Base-by-base conservation (phyloP, 1,140 invertebrate genomes). In the Aphelenchoides avenae region DNA sequence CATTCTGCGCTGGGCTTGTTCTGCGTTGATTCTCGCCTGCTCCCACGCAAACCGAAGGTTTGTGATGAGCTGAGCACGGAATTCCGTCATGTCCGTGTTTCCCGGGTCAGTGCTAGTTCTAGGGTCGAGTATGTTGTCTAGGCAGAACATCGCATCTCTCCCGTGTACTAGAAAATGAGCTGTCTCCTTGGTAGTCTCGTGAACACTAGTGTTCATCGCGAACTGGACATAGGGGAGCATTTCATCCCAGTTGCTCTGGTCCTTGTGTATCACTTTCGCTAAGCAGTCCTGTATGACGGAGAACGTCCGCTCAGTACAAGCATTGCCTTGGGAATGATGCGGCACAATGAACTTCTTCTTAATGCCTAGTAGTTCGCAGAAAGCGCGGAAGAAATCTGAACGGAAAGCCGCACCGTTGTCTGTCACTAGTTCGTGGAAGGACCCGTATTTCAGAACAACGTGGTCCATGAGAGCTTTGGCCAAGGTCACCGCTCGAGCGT, bases 331-430 rank as follows among this genome's bases (percentile, higher is more conserved):
- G 2, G 46, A 52, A 20, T 29, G 52, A 0, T 40, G 20, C 24
- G 33, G 30, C 4, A 26, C 27, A 5, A 15, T 20, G 29, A 52
- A 53, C 1, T 24, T 27, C 22, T 53, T 53, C 0, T 57, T n/a
- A 0, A 53, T 26, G 13, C n/a, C 30, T 0, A 53, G 42, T 7
- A 53, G 24, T 15, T 24, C 2, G n/a, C 51, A 53, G 2, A 53
- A 53, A 22, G 30, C 39, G 30, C 15, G 7, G 13, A 44, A 53
- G 15, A 53, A 53, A n/a, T 53, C 51, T 6, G 51, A 53, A 6
- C n/a, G 44, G 20, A 53, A 53, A 3, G 51, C 18, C 2, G 46
- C n/a, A 7, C 22, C 51, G 34, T 53, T 53, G 33, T 53, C 51
- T 5, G 39, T 53, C 1, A 52, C 26, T 0, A 54, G 22, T 13